Percentiles rank a stretch among this genome's conserved stretches.
phyloP scores from a whole-genome alignment of 1,140 invertebrate species.

The Panagrolaimus sp. region DNA sequence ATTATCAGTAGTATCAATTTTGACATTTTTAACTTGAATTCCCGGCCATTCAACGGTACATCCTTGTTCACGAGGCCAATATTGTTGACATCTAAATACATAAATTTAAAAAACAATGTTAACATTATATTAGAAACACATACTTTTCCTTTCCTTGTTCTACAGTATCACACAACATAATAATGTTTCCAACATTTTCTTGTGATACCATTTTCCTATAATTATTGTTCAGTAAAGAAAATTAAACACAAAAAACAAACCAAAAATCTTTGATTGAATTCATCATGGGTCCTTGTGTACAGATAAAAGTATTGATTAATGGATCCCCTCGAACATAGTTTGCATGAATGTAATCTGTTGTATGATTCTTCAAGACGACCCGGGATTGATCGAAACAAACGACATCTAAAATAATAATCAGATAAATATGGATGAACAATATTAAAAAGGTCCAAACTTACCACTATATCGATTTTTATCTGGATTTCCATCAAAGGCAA shows the following conservation, averaged over 20 bases:
- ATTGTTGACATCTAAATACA: no score
- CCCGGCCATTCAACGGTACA: conserved; percentile 24
- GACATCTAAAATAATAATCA: conserved; percentile 7
- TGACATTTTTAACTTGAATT: conserved; percentile 19
- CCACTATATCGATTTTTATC: conserved; percentile 20
- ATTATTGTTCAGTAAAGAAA: conserved; percentile 66
- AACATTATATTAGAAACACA: not conserved
- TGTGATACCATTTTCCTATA: conserved; percentile 82
- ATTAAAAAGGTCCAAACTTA: not conserved
- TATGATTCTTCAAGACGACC: conserved; percentile 16
- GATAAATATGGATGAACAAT: no score
- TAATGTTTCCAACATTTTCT: conserved; percentile 70
- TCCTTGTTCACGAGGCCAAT: conserved; percentile 24
- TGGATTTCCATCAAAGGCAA: conserved; percentile 15
- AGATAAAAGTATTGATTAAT: conserved; percentile 17
- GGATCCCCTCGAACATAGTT: conserved; percentile 14
- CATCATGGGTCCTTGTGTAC: conserved; percentile 15
- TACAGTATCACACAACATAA: conserved; percentile 79
- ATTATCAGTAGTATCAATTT: conserved; percentile 19
- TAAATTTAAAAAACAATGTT: not conserved
- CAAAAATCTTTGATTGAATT: not conserved
- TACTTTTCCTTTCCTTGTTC: conserved; percentile 66
- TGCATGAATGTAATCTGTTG: conserved; percentile 21
- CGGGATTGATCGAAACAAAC: conserved; percentile 12
- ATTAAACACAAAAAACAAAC: no score